Percentiles rank a stretch among this genome's conserved stretches.
phyloP scores from a whole-genome alignment of 2,888 invertebrate genomes.

The Scaptodrosophila latifasciaeformis region DNA sequence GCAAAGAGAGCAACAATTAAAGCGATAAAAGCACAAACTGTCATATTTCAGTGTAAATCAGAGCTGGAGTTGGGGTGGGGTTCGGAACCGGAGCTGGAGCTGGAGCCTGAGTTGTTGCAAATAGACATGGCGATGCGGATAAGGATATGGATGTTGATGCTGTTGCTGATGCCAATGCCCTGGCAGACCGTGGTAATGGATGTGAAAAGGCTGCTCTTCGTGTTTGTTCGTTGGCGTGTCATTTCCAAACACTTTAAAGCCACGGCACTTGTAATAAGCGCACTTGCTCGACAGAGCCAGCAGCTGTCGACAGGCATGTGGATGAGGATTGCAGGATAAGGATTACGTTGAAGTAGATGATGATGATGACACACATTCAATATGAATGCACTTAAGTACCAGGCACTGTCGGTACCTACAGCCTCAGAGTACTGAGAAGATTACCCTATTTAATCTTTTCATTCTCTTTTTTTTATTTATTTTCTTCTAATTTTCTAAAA shows the following conservation, averaged over 20 bases:
- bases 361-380: slow-evolving; percentile 49
- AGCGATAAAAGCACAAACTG: slow-evolving; percentile 59
- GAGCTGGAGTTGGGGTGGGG: slow-evolving; percentile 31
- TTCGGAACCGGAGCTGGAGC: not conserved
- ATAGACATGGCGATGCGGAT: too few species aligned
- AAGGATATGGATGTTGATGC: too few species aligned
- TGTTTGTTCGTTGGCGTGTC: slow-evolving; percentile 13
- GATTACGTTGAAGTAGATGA: not conserved
- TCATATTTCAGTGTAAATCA: slow-evolving; percentile 60
- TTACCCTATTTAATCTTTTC: too few species aligned
- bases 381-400: not conserved
- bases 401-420: not conserved
- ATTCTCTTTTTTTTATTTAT: too few species aligned
- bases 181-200: too few species aligned
- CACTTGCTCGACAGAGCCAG: slow-evolving; percentile 31
- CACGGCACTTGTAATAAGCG: slow-evolving; percentile 50
- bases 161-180: too few species aligned
- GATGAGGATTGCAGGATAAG: not conserved
- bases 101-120: not conserved
- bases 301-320: too few species aligned
- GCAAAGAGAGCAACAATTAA: slow-evolving; percentile 52
- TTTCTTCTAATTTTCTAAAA: too few species aligned
- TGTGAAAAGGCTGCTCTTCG: too few species aligned
- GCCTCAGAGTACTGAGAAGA: too few species aligned
- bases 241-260: slow-evolving; percentile 44